Evolutionary conservation across 2,113 vertebrate genomes (phyloP).

Genomic region (Chaetops frenatus): DNA sequence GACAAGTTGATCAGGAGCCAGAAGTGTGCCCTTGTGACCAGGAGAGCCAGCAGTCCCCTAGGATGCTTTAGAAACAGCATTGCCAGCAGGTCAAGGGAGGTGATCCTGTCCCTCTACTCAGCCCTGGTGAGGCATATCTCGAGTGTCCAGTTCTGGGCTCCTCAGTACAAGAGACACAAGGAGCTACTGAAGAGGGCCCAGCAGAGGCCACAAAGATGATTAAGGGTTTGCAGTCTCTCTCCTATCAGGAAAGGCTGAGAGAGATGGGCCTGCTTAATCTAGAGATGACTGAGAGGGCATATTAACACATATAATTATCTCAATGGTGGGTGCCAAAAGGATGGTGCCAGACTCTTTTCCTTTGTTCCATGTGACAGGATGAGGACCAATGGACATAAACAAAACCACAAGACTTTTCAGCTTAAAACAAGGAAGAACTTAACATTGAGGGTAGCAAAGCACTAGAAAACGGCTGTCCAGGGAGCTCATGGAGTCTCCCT

Average conservation of each 20-base stretch:
- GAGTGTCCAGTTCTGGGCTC: background rate
- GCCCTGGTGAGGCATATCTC: no score
- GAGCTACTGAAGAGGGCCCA: background rate
- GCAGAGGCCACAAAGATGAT: accelerated
- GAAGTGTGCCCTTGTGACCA: background rate
- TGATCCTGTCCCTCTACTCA: background rate
- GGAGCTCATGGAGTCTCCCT: accelerated
- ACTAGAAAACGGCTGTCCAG: background rate
- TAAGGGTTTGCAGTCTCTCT: background rate
- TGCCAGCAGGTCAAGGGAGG: no score
- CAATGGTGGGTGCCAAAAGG: background rate
- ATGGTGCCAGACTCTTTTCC: background rate
- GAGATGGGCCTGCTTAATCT: background rate
- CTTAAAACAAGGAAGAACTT: background rate
- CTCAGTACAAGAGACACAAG: background rate
- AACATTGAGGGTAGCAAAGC: background rate
- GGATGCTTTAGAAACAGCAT: background rate
- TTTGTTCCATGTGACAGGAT: background rate
- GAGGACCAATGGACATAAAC: background rate
- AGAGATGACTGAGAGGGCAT: background rate
- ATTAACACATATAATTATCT: background rate
- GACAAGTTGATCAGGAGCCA: no score
- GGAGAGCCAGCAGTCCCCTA: no score
- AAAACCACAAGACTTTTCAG: background rate
- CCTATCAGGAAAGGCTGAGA: background rate